Conservation (phyloP, 2,113 vertebrate species). For the Pseudonaja textilis region DNA sequence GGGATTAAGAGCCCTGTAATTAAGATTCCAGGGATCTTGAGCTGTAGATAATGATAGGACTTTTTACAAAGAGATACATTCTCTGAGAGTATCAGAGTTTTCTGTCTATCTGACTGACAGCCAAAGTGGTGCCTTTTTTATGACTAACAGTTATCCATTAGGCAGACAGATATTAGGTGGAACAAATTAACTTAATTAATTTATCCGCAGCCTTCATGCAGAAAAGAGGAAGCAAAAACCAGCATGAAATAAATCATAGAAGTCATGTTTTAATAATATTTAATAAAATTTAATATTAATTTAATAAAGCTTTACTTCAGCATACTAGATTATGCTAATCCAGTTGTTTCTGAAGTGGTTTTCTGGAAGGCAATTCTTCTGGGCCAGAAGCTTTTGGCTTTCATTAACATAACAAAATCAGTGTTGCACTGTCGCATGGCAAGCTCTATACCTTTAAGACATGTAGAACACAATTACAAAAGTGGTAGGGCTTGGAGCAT, state of each 20-base stretch:
- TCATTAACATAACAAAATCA: neutral
- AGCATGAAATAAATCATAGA: neutral
- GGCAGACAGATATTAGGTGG: neutral
- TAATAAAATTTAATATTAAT: neutral
- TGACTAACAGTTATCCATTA: neutral
- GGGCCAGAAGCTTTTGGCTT: neutral
- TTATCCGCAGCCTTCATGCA: neutral
- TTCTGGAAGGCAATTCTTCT: neutral
- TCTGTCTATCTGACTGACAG: neutral
- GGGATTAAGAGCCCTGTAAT: neutral
- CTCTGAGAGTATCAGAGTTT: neutral
- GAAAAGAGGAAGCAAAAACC: neutral
- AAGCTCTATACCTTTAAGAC: neutral
- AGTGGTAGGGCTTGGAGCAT: neutral
- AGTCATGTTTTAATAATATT: neutral
- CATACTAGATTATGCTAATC: neutral
- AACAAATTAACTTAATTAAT: neutral
- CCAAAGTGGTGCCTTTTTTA: neutral
- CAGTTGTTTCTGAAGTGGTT: neutral
- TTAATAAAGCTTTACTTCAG: neutral
- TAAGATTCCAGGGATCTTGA: neutral
- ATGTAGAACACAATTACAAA: neutral
- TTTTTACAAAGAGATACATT: neutral
- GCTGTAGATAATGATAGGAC: neutral
- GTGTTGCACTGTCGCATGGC: neutral